phyloP scores from a whole-genome alignment of 2,113 vertebrate species.

The Glareola pratincola region DNA sequence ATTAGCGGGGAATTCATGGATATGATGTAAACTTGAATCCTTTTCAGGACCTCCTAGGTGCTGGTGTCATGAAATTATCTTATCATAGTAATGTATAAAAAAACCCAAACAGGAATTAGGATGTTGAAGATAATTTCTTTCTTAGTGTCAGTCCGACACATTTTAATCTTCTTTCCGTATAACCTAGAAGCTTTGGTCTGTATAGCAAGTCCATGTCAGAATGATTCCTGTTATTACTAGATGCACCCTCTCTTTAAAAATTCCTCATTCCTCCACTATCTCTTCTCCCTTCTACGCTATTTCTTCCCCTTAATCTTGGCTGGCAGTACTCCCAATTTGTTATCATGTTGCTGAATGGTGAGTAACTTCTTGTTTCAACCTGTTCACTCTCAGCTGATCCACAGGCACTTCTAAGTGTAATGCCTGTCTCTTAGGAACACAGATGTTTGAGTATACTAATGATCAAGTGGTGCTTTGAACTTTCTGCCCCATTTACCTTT shows the following conservation, averaged over 20 bases:
- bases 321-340: slow-evolving; percentile 22
- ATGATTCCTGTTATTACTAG: not conserved
- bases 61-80: not conserved
- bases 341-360: not conserved
- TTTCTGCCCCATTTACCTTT: not conserved
- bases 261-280: slow-evolving; percentile 43
- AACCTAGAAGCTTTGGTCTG: not conserved
- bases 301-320: slow-evolving; percentile 17
- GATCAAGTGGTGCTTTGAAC: not conserved
- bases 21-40: not conserved
- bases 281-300: not conserved
- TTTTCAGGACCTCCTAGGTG: not conserved
- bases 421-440: not conserved
- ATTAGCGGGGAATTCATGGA: not conserved
- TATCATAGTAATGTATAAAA: not conserved
- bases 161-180: not conserved
- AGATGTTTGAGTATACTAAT: not conserved
- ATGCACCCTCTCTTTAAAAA: not conserved
- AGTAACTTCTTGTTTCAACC: not conserved
- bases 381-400: not conserved
- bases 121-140: not conserved
- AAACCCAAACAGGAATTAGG: not conserved
- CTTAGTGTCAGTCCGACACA: not conserved
- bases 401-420: not conserved
- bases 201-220: not conserved